Conservation (phyloP, 2,888 invertebrate species). For the Chelonus formosanus region DNA sequence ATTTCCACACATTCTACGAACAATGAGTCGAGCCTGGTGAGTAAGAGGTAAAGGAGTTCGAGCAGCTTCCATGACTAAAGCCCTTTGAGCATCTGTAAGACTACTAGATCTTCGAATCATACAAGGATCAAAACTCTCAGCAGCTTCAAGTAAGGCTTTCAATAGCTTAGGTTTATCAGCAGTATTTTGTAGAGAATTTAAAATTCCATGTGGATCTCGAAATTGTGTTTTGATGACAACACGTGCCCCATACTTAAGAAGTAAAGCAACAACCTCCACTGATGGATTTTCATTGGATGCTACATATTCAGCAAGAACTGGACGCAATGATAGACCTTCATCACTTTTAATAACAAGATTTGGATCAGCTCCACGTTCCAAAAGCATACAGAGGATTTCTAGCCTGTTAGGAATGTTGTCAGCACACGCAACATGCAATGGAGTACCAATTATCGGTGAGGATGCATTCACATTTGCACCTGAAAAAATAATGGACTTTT, state of each 20-base stretch:
- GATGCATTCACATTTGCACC: slow-evolving; percentile 83
- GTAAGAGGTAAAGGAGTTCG: slow-evolving; percentile 74
- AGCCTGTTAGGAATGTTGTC: slow-evolving; percentile 78
- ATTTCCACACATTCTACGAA: slow-evolving; percentile 70
- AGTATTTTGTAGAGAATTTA: slow-evolving; percentile 80
- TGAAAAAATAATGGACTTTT: slow-evolving; percentile 47
- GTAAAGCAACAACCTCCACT: slow-evolving; percentile 72
- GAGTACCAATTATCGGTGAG: slow-evolving; percentile 82
- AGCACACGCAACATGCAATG: slow-evolving; percentile 84
- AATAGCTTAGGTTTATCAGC: slow-evolving; percentile 68
- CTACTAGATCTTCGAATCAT: slow-evolving; percentile 80
- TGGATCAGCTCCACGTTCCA: slow-evolving; percentile 78
- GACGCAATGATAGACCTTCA: slow-evolving; percentile 77
- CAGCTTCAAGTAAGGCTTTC: slow-evolving; percentile 76
- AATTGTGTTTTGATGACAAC: slow-evolving; percentile 86
- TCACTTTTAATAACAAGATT: slow-evolving; percentile 80
- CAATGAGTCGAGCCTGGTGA: slow-evolving; percentile 72
- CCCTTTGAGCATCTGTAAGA: slow-evolving; percentile 74
- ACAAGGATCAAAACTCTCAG: slow-evolving; percentile 80
- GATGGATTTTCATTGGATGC: slow-evolving; percentile 78
- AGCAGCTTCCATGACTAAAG: slow-evolving; percentile 72
- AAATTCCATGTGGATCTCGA: slow-evolving; percentile 83
- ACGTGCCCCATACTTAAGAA: slow-evolving; percentile 81
- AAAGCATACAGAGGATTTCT: slow-evolving; percentile 73
- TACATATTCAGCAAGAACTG: slow-evolving; percentile 84